phyloP scores from a whole-genome alignment of 2,888 invertebrate genomes.

The Lottia scabra region DNA sequence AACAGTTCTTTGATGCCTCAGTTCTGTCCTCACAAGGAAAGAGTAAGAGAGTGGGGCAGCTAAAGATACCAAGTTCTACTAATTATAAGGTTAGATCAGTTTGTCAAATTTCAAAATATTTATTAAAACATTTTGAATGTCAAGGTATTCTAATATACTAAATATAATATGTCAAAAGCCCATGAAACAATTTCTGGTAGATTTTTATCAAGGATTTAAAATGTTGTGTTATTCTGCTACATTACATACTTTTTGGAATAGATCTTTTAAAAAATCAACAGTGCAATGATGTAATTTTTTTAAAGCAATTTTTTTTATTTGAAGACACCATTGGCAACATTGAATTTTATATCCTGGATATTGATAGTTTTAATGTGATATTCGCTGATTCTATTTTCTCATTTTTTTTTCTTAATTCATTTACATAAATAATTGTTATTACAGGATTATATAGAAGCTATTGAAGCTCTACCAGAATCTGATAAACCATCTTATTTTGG shows the following conservation, averaged over 20 bases:
- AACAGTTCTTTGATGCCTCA: slow-evolving; percentile 68
- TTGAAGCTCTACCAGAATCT: slow-evolving; percentile 78
- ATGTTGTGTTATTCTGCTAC: too few species aligned
- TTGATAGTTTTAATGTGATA: too few species aligned
- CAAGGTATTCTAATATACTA: not conserved
- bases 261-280: too few species aligned
- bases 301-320: too few species aligned
- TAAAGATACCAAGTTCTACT: slow-evolving; percentile 73
- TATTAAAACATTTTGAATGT: not conserved
- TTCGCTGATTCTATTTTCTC: too few species aligned
- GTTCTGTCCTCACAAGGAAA: slow-evolving; percentile 68
- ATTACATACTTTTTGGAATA: too few species aligned
- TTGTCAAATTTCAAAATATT: not conserved
- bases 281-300: too few species aligned
- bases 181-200: too few species aligned
- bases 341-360: too few species aligned
- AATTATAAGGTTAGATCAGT: slow-evolving; percentile 70
- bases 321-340: too few species aligned
- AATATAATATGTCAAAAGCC: not conserved
- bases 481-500: slow-evolving; percentile 85
- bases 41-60: slow-evolving; percentile 74
- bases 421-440: not conserved
- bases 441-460: slow-evolving; percentile 77
- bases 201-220: too few species aligned
- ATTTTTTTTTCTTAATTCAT: too few species aligned